phyloP scores from a whole-genome alignment of 2,888 invertebrate species.

The Cephonodes hylas region DNA sequence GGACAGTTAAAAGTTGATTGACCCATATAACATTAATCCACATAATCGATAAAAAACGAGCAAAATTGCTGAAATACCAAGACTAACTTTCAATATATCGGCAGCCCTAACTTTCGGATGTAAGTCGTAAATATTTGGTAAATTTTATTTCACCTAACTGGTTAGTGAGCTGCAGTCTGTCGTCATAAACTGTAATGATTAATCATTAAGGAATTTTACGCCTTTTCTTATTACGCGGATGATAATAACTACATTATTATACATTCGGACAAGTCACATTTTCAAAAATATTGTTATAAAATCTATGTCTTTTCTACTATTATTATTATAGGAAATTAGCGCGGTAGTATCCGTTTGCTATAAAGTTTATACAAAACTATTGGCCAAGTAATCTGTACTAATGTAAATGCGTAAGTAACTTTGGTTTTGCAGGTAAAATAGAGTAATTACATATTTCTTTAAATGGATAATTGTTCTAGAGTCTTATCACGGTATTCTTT shows the following conservation, averaged over 20 bases:
- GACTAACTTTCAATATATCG: neutral
- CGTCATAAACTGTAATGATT: constrained; percentile 39
- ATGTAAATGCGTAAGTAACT: no score
- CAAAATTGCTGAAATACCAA: neutral
- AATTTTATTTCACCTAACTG: constrained; percentile 74
- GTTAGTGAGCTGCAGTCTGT: constrained; percentile 59
- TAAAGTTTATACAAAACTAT: no score
- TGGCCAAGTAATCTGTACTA: no score
- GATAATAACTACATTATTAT: constrained; percentile 9
- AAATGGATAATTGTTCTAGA: no score
- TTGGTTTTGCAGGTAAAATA: no score
- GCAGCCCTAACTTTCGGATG: constrained; percentile 49
- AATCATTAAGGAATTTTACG: constrained; percentile 11
- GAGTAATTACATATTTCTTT: no score
- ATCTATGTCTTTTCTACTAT: neutral
- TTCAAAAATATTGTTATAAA: neutral
- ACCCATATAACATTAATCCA: no score
- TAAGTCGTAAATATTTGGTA: constrained; percentile 71
- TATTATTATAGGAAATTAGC: neutral
- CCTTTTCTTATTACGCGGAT: constrained; percentile 1
- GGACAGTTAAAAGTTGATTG: no score
- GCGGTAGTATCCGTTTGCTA: no score
- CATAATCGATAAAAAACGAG: neutral
- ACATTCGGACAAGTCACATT: neutral
- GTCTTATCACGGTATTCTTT: no score